Base-by-base conservation (phyloP, 30 jellyfish, hydroid and myxozoan genomes). In the Chrysaora quinquecirrha region DNA sequence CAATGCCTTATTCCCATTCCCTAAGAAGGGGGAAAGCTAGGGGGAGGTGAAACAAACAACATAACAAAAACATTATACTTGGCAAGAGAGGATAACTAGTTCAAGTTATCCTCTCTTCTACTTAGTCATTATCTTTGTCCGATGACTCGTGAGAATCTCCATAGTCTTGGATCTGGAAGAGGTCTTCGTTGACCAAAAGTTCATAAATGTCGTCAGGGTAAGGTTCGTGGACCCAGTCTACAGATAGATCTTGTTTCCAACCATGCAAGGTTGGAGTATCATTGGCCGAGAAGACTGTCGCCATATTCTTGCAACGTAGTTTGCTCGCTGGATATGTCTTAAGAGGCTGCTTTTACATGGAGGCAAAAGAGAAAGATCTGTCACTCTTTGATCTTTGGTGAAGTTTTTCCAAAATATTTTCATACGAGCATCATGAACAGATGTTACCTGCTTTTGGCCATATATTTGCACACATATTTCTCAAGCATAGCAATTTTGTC, bases 301-400 rank as follows among this genome's bases (percentile, higher is more conserved):
- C 76, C 79, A 48, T 19, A 73, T 73, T 14, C 85, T 20, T 19
- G 85, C 79, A 3, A 73, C 79, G 25, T 73, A 73, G 28, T 73
- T 73, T 73, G 85, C 71, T 73, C 85, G 35, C 34, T 21, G 27
- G 2, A 48, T 48, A 34, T 73, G 85, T 23, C 27, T n/a, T 12
- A 73, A 18, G 16, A 73, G 85, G 47, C 76, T 73, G 75, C 31
- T 48, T 21, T 29, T 73, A 34, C 85, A 38, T 1, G 30, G 80
- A 1, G 25, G 75, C 48, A 73, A 48, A 6, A 73, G 49, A 14
- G 85, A 38, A 1, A 38, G 79, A 47, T 73, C 80, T 24, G 79
- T 73, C 29, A 73, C 34, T 27, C 47, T 48, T 48, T 73, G 48
- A 47, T 73, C 80, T 48, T 29, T 11, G 18, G 11, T 6, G 28